These are phyloP conservation scores for Sebastes matsubarae DNA, from an alignment of 2,797 vertebrate species.

Conservation along the genomic window DNA sequence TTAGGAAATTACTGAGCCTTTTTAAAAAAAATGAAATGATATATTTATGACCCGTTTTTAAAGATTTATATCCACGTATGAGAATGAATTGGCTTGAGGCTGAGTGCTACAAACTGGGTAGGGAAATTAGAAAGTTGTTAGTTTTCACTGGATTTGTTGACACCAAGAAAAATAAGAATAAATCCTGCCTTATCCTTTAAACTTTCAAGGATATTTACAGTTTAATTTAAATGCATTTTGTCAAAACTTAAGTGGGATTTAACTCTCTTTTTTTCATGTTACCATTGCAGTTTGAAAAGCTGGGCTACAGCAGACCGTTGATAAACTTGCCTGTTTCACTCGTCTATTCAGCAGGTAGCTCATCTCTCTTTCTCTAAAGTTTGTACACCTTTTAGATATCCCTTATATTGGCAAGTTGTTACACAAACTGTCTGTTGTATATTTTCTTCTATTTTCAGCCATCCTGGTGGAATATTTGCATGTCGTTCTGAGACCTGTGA, in stretches of 20 bases:
- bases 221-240: background rate
- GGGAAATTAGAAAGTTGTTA: background rate
- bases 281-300: conserved; percentile 88
- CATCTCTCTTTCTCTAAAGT: background rate
- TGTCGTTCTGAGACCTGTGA: conserved; percentile 84
- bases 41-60: background rate
- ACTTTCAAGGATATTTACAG: background rate
- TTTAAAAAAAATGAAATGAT: too few relatives aligned
- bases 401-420: background rate
- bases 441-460: conserved; percentile 76
- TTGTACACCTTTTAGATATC: background rate
- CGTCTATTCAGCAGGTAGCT: conserved; percentile 89
- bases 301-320: conserved; percentile 87
- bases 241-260: background rate
- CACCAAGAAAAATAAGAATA: background rate
- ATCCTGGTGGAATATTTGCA: conserved; percentile 88
- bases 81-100: background rate
- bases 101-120: background rate
- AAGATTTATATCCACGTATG: background rate
- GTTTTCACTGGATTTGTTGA: background rate
- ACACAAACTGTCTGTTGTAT: background rate
- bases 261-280: background rate
- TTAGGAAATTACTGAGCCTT: background rate
- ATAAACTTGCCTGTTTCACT: conserved; percentile 87
- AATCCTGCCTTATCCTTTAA: background rate